phyloP scores from a whole-genome alignment of 2,797 vertebrate genomes.

The Sebastes matsubarae region DNA sequence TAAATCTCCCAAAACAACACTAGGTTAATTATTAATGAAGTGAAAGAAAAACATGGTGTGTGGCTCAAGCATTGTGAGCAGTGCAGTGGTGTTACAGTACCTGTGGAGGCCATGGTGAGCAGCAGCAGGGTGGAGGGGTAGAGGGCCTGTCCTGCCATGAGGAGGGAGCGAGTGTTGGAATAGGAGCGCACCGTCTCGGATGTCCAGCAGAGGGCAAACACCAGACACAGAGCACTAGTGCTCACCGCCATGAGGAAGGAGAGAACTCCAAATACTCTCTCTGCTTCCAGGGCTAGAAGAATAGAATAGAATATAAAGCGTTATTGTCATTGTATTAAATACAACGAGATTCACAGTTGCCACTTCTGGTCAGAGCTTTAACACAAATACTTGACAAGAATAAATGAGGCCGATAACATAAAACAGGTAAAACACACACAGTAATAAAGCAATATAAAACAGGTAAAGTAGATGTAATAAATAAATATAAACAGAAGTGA shows the following conservation, averaged over 20 bases:
- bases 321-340: no score
- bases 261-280: slow-evolving; percentile 79
- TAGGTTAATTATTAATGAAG: neutral
- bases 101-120: slow-evolving; percentile 80
- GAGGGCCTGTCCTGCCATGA: slow-evolving; percentile 80
- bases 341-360: no score
- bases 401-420: no score
- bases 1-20: neutral
- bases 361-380: no score
- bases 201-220: slow-evolving; percentile 86
- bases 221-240: slow-evolving; percentile 78
- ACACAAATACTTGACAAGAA: no score
- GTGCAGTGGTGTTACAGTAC: slow-evolving; percentile 50
- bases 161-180: slow-evolving; percentile 82
- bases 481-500: neutral
- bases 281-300: slow-evolving; percentile 71
- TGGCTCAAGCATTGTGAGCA: neutral
- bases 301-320: no score
- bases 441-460: no score
- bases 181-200: slow-evolving; percentile 80
- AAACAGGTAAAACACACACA: no score
- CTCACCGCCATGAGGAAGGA: slow-evolving; percentile 82
- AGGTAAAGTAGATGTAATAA: no score
- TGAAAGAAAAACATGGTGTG: neutral
- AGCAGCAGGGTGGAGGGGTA: slow-evolving; percentile 83